Conservation (phyloP, 2,888 invertebrate species). For the Caenorhabditis macrosperma region DNA sequence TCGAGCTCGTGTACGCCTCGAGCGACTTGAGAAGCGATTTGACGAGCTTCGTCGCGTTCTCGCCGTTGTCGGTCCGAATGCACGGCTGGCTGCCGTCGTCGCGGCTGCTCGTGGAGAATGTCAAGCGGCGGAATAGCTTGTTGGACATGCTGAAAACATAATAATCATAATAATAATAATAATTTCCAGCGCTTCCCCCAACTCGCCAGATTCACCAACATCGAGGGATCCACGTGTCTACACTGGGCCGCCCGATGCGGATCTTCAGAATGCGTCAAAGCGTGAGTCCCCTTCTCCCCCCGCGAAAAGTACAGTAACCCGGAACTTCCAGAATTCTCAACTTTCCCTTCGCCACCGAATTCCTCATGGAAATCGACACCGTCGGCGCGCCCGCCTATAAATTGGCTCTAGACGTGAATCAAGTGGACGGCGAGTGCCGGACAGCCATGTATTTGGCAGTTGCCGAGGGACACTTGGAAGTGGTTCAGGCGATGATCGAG, state of each 20-base stretch:
- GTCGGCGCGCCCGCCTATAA: conserved; percentile 64
- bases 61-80: conserved; percentile 1
- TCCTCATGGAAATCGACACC: conserved; percentile 82
- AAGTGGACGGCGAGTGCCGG: conserved; percentile 82
- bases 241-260: conserved; percentile 78
- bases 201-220: conserved; percentile 67
- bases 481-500: conserved; percentile 69
- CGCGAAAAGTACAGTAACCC: not conserved
- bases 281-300: conserved; percentile 49
- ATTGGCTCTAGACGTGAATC: conserved; percentile 93
- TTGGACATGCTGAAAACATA: conserved; percentile 7
- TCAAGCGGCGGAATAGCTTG: conserved; percentile 1
- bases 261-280: conserved; percentile 68
- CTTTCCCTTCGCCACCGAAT: conserved; percentile 46
- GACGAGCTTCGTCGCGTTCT: conserved; percentile 1
- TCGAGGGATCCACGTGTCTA: conserved; percentile 72
- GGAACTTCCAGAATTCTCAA: conserved; percentile 47
- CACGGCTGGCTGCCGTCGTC: not conserved
- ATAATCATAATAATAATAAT: not conserved
- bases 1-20: not conserved
- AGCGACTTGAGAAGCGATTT: conserved; percentile 5
- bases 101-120: not conserved
- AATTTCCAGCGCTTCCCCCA: conserved; percentile 67
- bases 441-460: conserved; percentile 93
- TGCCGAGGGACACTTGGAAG: conserved; percentile 72